Evolutionary conservation across 2,888 invertebrate genomes (phyloP).

Genomic region (Dasysyrphus albostriatus): DNA sequence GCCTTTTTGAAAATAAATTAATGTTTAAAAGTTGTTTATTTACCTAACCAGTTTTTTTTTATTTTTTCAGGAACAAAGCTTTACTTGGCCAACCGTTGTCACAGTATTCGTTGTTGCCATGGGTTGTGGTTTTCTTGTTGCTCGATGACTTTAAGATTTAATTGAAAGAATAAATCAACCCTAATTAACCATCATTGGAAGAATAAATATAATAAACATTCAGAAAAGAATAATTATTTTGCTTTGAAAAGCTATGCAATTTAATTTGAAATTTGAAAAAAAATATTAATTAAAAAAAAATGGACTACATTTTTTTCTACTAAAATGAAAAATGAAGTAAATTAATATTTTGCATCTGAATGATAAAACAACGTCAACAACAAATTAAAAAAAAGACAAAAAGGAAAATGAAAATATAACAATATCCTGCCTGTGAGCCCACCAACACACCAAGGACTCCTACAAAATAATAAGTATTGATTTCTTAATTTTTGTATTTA

Average conservation of each 20-base stretch:
- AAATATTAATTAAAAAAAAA: slow-evolving; percentile 22
- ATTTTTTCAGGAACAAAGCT: slow-evolving; percentile 80
- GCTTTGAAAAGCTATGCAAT: not conserved
- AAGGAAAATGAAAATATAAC: slow-evolving; percentile 13
- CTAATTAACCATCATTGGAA: slow-evolving; percentile 1
- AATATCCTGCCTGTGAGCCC: slow-evolving; percentile 72
- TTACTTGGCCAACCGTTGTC: slow-evolving; percentile 84
- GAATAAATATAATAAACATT: slow-evolving; percentile 34
- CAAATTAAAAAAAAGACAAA: slow-evolving; percentile 21
- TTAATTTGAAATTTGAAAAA: slow-evolving; percentile 3
- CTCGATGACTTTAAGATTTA: slow-evolving; percentile 81
- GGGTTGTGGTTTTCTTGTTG: slow-evolving; percentile 83
- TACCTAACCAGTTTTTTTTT: slow-evolving; percentile 28
- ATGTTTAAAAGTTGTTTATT: not conserved
- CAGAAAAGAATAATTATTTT: slow-evolving; percentile 27
- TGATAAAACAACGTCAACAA: not conserved
- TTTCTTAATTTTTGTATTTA: slow-evolving; percentile 41
- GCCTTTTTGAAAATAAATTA: not conserved
- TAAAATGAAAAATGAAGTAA: not conserved
- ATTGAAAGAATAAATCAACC: slow-evolving; percentile 57
- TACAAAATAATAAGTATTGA: slow-evolving; percentile 63
- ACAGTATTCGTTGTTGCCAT: slow-evolving; percentile 84
- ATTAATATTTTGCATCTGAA: slow-evolving; percentile 2
- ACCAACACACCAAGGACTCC: slow-evolving; percentile 65
- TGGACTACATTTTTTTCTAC: not conserved